These are phyloP conservation scores for Chionomys nivalis DNA, from an alignment of 2,113 vertebrate species.

Conservation along the genomic window DNA sequence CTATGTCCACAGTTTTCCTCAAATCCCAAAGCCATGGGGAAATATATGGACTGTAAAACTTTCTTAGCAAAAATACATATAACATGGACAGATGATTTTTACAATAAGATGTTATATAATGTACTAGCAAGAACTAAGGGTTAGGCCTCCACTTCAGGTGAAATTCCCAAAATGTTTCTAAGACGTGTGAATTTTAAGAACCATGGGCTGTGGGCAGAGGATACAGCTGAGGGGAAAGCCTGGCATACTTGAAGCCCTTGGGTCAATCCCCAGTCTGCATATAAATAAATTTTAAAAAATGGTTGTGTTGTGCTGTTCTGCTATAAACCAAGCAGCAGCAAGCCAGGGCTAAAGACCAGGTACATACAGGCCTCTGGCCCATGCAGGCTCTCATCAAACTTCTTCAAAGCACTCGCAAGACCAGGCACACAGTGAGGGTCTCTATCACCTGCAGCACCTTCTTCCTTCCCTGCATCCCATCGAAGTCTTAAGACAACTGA, in stretches of 20 bases:
- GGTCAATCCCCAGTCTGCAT: too few species aligned
- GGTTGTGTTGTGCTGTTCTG: background rate
- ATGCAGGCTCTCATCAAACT: background rate
- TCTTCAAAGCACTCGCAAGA: background rate
- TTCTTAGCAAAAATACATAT: background rate
- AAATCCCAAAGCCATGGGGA: background rate
- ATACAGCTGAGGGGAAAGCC: background rate
- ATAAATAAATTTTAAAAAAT: background rate
- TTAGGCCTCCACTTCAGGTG: background rate
- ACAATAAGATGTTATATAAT: background rate
- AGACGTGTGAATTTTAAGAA: background rate
- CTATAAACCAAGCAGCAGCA: background rate
- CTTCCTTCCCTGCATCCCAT: background rate
- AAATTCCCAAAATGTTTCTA: background rate
- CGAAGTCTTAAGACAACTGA: background rate
- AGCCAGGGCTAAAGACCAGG: too few species aligned
- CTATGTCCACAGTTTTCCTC: background rate
- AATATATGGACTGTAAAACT: background rate
- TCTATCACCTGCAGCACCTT: background rate
- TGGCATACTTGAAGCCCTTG: background rate
- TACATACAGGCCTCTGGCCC: background rate
- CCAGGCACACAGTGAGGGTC: background rate
- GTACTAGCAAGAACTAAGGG: background rate
- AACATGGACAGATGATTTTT: background rate
- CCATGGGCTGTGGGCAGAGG: background rate